A percentile compares a stretch with the other conserved stretches of the same genome.
Evolutionary conservation across 2,888 invertebrate genomes (phyloP).

Genomic region (Elysia crispata): DNA sequence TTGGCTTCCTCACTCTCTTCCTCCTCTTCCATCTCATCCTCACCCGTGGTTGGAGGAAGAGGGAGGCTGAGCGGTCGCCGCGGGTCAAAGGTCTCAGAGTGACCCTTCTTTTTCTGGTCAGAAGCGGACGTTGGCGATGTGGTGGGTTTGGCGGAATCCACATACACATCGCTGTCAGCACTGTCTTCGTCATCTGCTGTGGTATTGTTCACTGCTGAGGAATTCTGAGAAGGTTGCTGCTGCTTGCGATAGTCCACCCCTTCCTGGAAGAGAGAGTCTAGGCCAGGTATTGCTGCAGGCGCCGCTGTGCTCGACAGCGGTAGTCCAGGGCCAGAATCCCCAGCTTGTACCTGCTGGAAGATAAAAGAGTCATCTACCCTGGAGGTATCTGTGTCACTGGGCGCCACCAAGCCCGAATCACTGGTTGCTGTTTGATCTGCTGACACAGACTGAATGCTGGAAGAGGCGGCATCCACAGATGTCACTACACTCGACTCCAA

Average conservation of each 20-base stretch:
- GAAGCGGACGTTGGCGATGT: not conserved
- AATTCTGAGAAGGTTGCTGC: no score
- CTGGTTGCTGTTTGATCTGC: no score
- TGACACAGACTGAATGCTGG: no score
- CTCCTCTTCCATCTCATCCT: slow-evolving; percentile 43
- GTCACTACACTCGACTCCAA: no score
- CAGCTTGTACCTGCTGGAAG: not conserved
- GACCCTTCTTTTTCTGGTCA: slow-evolving; percentile 17
- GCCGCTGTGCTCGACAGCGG: no score
- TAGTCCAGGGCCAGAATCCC: no score
- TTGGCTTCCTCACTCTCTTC: slow-evolving; percentile 14
- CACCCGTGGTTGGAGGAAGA: slow-evolving; percentile 43
- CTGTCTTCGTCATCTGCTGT: not conserved
- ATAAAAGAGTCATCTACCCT: not conserved
- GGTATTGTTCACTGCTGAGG: not conserved
- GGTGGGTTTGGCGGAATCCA: not conserved
- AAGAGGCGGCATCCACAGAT: no score
- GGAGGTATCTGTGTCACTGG: not conserved
- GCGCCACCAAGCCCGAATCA: not conserved
- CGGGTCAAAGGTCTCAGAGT: slow-evolving; percentile 20
- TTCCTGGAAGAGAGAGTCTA: slow-evolving; percentile 27
- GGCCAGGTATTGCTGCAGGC: slow-evolving; percentile 18
- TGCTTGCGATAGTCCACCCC: slow-evolving; percentile 31
- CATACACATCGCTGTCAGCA: not conserved
- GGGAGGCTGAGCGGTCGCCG: slow-evolving; percentile 50